These are phyloP conservation scores for Linepithema humile DNA, from an alignment of 1,140 invertebrate species.

Conservation along the genomic window DNA sequence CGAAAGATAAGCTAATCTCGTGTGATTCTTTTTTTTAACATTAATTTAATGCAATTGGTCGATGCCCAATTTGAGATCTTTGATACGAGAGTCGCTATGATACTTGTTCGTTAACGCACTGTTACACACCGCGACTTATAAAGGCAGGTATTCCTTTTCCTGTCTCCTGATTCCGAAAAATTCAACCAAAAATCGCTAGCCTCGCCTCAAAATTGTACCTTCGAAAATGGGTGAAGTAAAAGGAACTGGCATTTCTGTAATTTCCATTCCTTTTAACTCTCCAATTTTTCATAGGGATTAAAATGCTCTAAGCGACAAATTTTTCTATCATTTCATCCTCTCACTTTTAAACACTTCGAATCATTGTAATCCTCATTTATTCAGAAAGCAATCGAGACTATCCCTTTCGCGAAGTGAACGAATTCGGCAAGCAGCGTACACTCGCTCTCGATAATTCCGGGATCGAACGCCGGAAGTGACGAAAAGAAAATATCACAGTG, in stretches of 20 bases:
- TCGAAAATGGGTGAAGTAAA: neutral
- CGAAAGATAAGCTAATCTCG: conserved; percentile 32
- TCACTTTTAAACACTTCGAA: neutral
- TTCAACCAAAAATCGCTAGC: conserved; percentile 26
- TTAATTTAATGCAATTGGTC: conserved; percentile 58
- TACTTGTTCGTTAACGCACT: conserved; percentile 43
- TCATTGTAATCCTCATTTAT: neutral
- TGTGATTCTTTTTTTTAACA: conserved; percentile 4
- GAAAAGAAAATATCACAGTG: conserved; percentile 57
- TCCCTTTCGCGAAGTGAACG: neutral
- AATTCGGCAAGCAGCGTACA: neutral
- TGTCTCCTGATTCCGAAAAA: neutral
- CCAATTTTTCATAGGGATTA: neutral
- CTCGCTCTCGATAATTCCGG: conserved; percentile 30
- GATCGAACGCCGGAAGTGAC: conserved; percentile 25
- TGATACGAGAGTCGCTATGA: neutral
- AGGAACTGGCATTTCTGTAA: neutral
- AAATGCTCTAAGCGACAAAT: neutral
- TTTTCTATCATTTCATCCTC: neutral
- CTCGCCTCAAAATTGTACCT: neutral
- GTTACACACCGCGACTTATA: conserved; percentile 42
- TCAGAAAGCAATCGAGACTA: conserved; percentile 24
- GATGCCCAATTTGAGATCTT: conserved; percentile 46
- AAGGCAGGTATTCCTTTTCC: conserved; percentile 25
- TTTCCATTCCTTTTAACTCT: neutral